Conservation (phyloP, 2,888 invertebrate species). For the Nymphalis urticae region DNA sequence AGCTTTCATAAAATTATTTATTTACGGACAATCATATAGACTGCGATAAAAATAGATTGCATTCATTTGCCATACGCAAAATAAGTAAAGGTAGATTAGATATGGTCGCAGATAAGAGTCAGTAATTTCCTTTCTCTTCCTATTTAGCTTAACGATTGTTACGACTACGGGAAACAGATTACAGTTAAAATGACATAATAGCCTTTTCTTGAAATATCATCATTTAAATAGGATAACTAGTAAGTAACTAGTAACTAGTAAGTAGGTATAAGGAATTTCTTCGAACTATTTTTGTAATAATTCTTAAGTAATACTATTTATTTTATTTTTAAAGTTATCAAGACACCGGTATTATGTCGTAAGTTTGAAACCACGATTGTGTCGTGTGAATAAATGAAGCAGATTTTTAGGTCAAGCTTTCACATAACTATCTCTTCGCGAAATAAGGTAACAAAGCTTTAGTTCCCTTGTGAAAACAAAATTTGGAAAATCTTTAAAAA, state of each 20-base stretch:
- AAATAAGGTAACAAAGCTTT: conserved; percentile 14
- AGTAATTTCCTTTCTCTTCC: conserved; percentile 18
- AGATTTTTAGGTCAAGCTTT: conserved; percentile 37
- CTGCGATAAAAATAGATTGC: background rate
- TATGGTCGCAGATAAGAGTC: conserved; percentile 12
- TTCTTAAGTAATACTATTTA: background rate
- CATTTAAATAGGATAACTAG: too few relatives aligned
- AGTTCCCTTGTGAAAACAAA: too few relatives aligned
- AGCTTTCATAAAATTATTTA: background rate
- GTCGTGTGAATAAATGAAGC: conserved; percentile 21
- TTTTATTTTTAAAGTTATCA: conserved; percentile 4
- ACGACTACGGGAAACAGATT: background rate
- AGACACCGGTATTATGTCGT: conserved; percentile 17
- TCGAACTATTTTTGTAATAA: too few relatives aligned
- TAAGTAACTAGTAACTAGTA: too few relatives aligned
- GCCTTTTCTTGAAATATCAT: background rate
- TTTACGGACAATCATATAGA: background rate
- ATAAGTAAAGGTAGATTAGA: conserved; percentile 20
- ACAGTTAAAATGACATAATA: background rate
- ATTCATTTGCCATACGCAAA: conserved; percentile 6
- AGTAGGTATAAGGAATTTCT: too few relatives aligned
- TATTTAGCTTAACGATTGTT: conserved; percentile 8
- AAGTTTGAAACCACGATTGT: conserved; percentile 15
- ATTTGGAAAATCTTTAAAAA: too few relatives aligned
- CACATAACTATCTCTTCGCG: conserved; percentile 31